phyloP scores from a whole-genome alignment of 37 sponge, comb jelly and placozoan species.

The Amphimedon queenslandica region DNA sequence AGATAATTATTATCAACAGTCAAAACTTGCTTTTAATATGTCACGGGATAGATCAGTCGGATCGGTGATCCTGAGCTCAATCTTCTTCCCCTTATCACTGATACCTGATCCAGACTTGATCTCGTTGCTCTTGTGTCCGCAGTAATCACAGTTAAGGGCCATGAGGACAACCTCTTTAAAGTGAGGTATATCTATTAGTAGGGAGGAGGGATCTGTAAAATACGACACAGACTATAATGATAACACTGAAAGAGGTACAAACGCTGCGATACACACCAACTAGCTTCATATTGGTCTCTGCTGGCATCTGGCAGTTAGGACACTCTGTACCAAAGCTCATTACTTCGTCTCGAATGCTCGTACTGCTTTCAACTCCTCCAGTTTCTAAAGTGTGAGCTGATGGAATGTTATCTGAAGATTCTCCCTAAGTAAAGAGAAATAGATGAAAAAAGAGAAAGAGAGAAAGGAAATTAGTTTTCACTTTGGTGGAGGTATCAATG shows the following conservation, averaged over 20 bases:
- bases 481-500: not conserved
- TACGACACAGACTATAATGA: not conserved
- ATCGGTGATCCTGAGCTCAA: conserved; percentile 70
- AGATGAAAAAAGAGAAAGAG: too few relatives aligned
- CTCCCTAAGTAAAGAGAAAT: too few relatives aligned
- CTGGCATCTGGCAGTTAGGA: conserved; percentile 46
- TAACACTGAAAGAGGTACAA: not conserved
- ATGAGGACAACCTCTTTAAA: conserved; percentile 92
- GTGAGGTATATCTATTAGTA: conserved; percentile 68
- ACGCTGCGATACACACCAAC: conserved; percentile 60
- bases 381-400: too few relatives aligned
- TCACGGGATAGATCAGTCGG: conserved; percentile 78
- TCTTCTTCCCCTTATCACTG: conserved; percentile 60
- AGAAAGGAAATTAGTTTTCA: too few relatives aligned
- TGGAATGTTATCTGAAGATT: too few relatives aligned
- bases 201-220: not conserved
- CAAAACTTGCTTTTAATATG: conserved; percentile 72
- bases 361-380: not conserved
- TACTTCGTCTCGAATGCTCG: conserved; percentile 25
- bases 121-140: conserved; percentile 86
- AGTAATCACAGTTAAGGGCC: conserved; percentile 87
- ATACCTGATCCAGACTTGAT: conserved; percentile 91
- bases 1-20: not conserved
- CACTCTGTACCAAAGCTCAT: conserved; percentile 57
- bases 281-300: conserved; percentile 67